These are phyloP conservation scores for Neomonachus schauinslandi DNA, from an alignment of 2,113 vertebrate species.

Conservation along the genomic window DNA sequence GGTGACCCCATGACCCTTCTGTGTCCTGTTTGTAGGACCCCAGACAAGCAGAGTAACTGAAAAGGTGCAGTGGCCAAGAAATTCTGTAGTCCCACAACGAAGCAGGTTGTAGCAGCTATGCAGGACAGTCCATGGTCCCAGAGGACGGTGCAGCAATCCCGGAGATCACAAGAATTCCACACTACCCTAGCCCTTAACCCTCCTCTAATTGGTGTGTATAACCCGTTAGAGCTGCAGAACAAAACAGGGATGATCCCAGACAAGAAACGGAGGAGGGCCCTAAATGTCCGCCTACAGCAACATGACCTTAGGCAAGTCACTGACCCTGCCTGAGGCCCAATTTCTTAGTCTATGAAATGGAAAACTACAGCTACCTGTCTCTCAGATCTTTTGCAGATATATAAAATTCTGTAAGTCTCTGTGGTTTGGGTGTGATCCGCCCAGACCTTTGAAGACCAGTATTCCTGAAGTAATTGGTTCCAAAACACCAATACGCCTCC, in stretches of 20 bases:
- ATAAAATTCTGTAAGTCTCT: background rate
- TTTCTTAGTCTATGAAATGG: constrained; percentile 19
- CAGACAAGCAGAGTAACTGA: constrained; percentile 54
- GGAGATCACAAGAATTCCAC: constrained; percentile 32
- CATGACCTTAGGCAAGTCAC: background rate
- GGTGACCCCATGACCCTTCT: constrained; percentile 84
- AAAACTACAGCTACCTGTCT: background rate
- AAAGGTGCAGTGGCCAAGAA: constrained; percentile 47
- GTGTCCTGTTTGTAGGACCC: constrained; percentile 88
- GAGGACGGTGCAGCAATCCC: background rate
- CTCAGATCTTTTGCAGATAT: background rate
- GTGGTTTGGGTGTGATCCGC: background rate
- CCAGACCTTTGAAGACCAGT: background rate
- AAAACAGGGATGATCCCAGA: background rate
- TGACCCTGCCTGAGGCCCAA: background rate
- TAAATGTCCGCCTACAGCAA: background rate
- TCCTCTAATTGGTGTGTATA: background rate
- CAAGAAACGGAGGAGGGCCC: background rate
- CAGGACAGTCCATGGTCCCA: background rate
- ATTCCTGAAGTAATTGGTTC: background rate
- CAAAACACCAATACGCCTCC: background rate
- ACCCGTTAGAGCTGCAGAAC: background rate
- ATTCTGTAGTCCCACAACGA: background rate
- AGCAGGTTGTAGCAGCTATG: background rate
- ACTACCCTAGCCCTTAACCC: background rate